Evolutionary conservation across 2,113 vertebrate species (phyloP).

Genomic region (Argyrosomus japonicus): DNA sequence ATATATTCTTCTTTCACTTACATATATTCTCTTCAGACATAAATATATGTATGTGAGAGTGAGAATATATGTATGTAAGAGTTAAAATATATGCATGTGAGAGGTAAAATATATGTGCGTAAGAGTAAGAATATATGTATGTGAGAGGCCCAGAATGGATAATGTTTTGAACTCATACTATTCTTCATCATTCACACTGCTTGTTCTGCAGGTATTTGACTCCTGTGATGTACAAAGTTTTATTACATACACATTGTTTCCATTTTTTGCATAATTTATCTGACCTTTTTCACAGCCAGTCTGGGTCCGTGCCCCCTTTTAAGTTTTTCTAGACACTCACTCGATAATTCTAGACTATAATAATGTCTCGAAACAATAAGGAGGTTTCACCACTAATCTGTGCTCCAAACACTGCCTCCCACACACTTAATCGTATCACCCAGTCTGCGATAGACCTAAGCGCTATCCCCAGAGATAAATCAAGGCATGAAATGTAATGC

Average conservation of each 20-base stretch:
- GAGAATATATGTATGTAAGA: too few relatives aligned
- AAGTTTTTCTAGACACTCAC: neutral
- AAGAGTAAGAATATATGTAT: too few relatives aligned
- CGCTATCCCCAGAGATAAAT: constrained; percentile 53
- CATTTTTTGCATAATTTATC: neutral
- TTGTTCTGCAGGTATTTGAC: too few relatives aligned
- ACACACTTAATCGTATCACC: constrained; percentile 48
- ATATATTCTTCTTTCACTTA: too few relatives aligned
- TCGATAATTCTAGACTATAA: constrained; percentile 34
- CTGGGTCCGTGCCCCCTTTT: neutral
- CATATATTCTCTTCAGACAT: too few relatives aligned
- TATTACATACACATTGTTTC: neutral
- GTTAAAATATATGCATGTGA: too few relatives aligned
- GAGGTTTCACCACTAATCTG: constrained; percentile 40
- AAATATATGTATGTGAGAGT: too few relatives aligned
- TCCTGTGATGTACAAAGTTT: too few relatives aligned
- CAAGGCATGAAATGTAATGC: constrained; percentile 54
- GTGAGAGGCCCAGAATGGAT: too few relatives aligned
- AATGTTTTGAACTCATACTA: too few relatives aligned
- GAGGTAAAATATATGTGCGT: too few relatives aligned
- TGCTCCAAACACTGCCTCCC: constrained; percentile 37
- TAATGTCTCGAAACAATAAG: constrained; percentile 42
- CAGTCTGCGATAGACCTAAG: constrained; percentile 35
- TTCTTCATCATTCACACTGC: too few relatives aligned
- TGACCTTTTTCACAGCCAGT: neutral